These are phyloP conservation scores for Leptobrachium ailaonicum DNA, from an alignment of 2,113 vertebrate species.

Conservation along the genomic window DNA sequence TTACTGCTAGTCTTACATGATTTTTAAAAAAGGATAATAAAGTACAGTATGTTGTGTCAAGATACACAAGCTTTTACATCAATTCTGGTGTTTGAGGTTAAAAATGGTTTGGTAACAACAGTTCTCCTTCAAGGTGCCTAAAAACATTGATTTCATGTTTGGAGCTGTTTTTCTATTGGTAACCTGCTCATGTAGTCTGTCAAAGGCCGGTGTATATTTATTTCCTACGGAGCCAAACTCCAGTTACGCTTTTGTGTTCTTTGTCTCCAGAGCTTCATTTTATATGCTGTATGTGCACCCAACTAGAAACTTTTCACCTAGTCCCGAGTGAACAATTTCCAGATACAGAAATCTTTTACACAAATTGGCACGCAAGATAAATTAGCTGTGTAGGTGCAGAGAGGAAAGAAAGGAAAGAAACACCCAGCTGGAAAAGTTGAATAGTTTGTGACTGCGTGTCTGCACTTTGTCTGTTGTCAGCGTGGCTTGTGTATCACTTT, in stretches of 20 bases:
- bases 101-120: too few species aligned
- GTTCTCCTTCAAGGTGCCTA: background rate
- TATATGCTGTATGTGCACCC: constrained; percentile 39
- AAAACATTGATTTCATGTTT: background rate
- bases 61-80: too few species aligned
- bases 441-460: constrained; percentile 19
- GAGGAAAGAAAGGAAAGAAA: background rate
- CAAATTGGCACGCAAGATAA: constrained; percentile 39
- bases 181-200: constrained; percentile 2
- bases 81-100: too few species aligned
- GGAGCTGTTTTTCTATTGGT: background rate
- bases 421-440: background rate
- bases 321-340: constrained; percentile 36
- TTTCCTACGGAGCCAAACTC: constrained; percentile 23
- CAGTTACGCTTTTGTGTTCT: constrained; percentile 30
- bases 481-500: constrained; percentile 3
- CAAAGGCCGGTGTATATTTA: constrained; percentile 27
- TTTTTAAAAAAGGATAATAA: too few species aligned
- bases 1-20: too few species aligned
- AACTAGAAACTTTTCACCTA: constrained; percentile 38
- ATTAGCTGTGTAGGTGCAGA: constrained; percentile 33
- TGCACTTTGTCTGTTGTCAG: constrained; percentile 19
- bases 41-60: too few species aligned
- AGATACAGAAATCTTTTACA: constrained; percentile 36
- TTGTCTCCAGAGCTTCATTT: constrained; percentile 35